Evolutionary conservation across 2,888 invertebrate genomes (phyloP), one percentile per base, ranked within the genome.

Genomic region (Calliphora vomitoria): DNA sequence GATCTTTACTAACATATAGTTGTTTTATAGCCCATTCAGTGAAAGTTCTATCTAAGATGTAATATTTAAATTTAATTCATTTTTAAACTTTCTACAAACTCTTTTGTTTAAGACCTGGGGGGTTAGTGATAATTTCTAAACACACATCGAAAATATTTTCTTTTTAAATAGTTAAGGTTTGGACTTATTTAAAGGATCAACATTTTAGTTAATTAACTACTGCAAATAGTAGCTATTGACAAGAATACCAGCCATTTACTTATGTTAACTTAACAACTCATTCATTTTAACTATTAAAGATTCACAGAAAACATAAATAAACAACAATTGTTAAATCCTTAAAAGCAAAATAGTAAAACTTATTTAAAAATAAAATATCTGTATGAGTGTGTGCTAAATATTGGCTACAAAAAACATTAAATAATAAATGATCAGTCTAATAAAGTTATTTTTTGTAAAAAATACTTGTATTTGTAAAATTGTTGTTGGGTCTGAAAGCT

Each of bases 381-480:
- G 41, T 74, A 74, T 10, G 47, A 75, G 72, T 76, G 64, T 72
- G 64, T 79, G 85, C 50, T 50, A 53, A 69, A 71, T 68, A 66
- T 31, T 72, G 72, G 81, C 84, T 82, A 78, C 38, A 53, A 60
- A 68, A 85, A 87, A 20, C 68, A 66, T 71, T 76, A 82, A 76
- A 88, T 79, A 84, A 82, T 75, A 79, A 58, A 44, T 86, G 72
- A 84, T 87, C 87, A 87, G 87, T 87, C 87, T 87, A 85, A 85
- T 87, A 75, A 60, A 74, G 82, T 87, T 84, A 50, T 83, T 84
- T 78, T 60, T 62, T 74, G 11, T 53, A 72, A 53, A 86, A 84
- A 82, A 85, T 87, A 85, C 87, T 85, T 85, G 75, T 58, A 82
- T 75, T 84, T 85, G 72, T 84, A 87, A 87, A 74, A 74, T 60